These are phyloP conservation scores for Asarcornis scutulata DNA, from an alignment of 2,113 vertebrate genomes.

Conservation along the genomic window DNA sequence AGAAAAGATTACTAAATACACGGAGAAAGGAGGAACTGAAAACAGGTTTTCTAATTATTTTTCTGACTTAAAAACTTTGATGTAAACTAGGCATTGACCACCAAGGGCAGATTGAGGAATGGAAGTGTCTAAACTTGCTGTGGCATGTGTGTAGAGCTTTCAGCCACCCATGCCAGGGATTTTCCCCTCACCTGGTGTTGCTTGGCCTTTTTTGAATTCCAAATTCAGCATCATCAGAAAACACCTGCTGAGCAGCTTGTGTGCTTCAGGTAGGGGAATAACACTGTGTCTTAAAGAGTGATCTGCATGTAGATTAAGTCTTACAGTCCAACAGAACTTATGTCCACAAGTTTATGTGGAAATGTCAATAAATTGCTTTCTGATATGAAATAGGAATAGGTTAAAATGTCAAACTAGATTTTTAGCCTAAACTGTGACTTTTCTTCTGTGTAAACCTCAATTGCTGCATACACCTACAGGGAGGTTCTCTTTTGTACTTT, in stretches of 20 bases:
- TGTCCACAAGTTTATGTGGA: background rate
- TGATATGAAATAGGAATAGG: background rate
- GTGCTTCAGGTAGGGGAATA: background rate
- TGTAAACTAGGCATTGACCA: background rate
- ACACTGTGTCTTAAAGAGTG: background rate
- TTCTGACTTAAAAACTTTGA: background rate
- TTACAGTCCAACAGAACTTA: background rate
- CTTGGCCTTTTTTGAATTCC: background rate
- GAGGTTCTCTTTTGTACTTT: background rate
- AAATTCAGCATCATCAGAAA: background rate
- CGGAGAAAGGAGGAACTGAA: background rate
- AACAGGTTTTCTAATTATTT: background rate
- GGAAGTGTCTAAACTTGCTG: background rate
- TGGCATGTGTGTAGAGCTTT: rapidly evolving
- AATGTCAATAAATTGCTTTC: background rate
- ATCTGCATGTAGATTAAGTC: background rate
- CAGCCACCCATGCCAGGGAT: background rate
- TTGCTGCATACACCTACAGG: background rate
- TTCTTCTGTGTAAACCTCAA: background rate
- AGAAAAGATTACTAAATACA: background rate
- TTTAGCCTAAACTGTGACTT: background rate
- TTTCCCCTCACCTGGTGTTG: background rate
- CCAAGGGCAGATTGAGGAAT: background rate
- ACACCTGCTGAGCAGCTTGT: rapidly evolving
- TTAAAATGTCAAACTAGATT: background rate